A percentile compares a stretch with the other conserved stretches of the same genome.
Conservation (phyloP, 2,888 invertebrate species). For the Lingula anatina region DNA sequence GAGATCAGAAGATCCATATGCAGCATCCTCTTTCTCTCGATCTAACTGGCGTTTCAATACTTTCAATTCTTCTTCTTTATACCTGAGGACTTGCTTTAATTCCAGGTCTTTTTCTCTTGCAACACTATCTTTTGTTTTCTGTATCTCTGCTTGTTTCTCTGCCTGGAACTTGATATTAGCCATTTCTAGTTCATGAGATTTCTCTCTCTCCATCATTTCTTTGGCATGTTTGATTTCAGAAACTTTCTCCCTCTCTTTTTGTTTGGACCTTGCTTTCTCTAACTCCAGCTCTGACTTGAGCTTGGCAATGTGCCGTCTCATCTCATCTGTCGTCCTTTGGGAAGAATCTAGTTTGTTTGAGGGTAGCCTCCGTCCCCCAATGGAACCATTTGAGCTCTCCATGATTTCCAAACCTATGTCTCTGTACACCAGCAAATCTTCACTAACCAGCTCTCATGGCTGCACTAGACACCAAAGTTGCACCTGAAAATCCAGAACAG, state of each 20-base stretch:
- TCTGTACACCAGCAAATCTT: too few relatives aligned
- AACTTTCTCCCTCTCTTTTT: conserved; percentile 33
- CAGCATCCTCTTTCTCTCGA: conserved; percentile 27
- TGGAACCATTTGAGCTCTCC: too few relatives aligned
- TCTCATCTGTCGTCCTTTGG: background rate
- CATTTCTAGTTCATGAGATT: conserved; percentile 21
- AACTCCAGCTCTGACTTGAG: conserved; percentile 33
- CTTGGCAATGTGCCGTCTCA: conserved; percentile 21
- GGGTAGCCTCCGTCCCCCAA: too few relatives aligned
- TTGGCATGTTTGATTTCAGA: conserved; percentile 28
- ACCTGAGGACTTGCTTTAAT: conserved; percentile 33
- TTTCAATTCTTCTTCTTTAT: conserved; percentile 35
- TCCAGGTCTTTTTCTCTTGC: conserved; percentile 36
- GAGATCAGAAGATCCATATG: conserved; percentile 24
- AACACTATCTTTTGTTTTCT: conserved; percentile 25
- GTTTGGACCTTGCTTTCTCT: conserved; percentile 29
- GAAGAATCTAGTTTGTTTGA: too few relatives aligned
- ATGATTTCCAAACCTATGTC: too few relatives aligned
- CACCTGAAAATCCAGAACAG: too few relatives aligned
- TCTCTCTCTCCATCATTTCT: conserved; percentile 28
- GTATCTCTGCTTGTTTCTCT: conserved; percentile 28
- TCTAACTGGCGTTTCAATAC: conserved; percentile 19
- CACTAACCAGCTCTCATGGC: too few relatives aligned
- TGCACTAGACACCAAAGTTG: too few relatives aligned
- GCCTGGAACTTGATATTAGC: conserved; percentile 20